phyloP scores from a whole-genome alignment of 2,888 invertebrate species.

The Eucera pruinosa region DNA sequence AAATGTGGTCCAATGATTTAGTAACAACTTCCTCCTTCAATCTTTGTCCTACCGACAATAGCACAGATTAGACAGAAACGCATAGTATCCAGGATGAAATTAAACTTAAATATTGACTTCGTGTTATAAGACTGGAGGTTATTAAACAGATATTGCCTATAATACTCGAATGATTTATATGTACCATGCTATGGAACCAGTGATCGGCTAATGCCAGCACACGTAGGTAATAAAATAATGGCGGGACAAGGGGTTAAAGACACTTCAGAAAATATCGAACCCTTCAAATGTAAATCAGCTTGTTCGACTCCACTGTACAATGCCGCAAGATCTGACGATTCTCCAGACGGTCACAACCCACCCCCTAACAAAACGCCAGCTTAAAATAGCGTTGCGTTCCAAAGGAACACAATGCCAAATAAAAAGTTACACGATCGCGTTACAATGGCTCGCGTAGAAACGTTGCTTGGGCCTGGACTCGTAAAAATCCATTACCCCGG shows the following conservation, averaged over 20 bases:
- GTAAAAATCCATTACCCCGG: constrained; percentile 68
- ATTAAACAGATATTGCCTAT: no score
- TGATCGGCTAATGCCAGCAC: no score
- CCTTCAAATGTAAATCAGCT: constrained; percentile 8
- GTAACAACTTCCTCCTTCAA: no score
- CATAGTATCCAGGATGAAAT: no score
- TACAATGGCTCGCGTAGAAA: constrained; percentile 45
- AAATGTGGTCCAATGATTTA: background rate
- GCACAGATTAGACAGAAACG: no score
- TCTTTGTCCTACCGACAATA: no score
- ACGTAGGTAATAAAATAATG: no score
- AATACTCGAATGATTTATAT: no score
- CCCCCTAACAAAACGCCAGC: constrained; percentile 11
- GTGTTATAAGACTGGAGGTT: no score
- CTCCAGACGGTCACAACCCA: background rate
- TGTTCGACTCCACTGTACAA: background rate
- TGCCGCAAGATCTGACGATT: constrained; percentile 3
- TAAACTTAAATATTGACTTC: no score
- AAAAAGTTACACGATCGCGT: constrained; percentile 51
- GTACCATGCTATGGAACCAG: no score
- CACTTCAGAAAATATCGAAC: background rate
- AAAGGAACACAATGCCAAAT: constrained; percentile 44
- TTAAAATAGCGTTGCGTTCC: constrained; percentile 48
- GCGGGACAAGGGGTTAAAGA: no score
- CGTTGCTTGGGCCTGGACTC: constrained; percentile 43